Conservation (phyloP, 2,113 vertebrate genomes). For the Macquaria australasica region DNA sequence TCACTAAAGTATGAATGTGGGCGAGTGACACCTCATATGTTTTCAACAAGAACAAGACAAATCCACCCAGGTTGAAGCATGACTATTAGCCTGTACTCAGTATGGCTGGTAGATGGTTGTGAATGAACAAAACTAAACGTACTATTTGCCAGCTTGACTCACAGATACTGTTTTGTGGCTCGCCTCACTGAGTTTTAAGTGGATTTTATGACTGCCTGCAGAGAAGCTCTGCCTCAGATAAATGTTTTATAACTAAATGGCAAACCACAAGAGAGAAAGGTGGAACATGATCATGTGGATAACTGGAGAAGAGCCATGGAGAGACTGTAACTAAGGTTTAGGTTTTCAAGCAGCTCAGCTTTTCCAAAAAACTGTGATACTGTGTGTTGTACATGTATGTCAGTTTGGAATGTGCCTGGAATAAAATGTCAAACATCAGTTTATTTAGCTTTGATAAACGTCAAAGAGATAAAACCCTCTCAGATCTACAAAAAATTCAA, state of each 20-base stretch:
- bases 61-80: background rate
- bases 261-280: background rate
- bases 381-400: background rate
- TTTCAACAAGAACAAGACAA: background rate
- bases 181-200: background rate
- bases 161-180: background rate
- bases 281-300: background rate
- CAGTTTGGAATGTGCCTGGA: background rate
- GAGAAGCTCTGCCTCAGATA: background rate
- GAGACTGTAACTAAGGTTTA: background rate
- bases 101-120: background rate
- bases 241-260: background rate
- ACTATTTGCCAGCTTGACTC: background rate
- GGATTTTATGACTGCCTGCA: background rate
- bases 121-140: too few species aligned
- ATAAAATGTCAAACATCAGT: slow-evolving; percentile 17
- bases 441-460: background rate
- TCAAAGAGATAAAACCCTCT: background rate
- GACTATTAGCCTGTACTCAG: background rate
- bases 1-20: background rate
- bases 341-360: background rate
- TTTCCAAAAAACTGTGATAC: background rate
- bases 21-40: background rate
- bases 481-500: background rate
- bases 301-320: background rate